Conservation (phyloP, 2,113 vertebrate genomes). For the Oreochromis tanganicae region DNA sequence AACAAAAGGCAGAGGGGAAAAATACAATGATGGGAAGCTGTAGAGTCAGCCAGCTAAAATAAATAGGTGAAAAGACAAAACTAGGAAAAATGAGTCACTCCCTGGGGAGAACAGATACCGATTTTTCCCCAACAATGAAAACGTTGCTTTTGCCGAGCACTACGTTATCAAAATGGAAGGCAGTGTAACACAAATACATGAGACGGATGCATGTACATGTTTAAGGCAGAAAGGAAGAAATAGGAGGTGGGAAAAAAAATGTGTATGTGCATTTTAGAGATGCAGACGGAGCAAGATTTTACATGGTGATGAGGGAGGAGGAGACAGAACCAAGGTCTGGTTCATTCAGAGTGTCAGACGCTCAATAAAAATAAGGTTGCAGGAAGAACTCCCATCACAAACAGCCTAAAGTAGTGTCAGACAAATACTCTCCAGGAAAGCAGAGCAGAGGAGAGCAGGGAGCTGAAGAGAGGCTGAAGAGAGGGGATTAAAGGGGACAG, state of each 20-base stretch:
- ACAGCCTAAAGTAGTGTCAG: slow-evolving; percentile 27
- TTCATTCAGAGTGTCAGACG: slow-evolving; percentile 45
- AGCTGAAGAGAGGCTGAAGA: background rate
- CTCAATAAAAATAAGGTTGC: slow-evolving; percentile 50
- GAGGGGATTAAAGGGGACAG: slow-evolving; percentile 29
- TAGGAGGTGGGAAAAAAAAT: background rate
- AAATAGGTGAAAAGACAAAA: slow-evolving; percentile 43
- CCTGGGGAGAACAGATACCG: background rate
- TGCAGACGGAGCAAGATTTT: background rate
- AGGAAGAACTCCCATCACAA: slow-evolving; percentile 24
- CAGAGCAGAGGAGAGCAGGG: background rate
- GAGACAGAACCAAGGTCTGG: background rate
- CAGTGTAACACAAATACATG: background rate
- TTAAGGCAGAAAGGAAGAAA: background rate
- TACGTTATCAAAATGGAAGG: background rate
- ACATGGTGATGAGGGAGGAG: slow-evolving; percentile 13
- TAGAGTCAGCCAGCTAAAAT: slow-evolving; percentile 14
- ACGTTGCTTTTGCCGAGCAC: background rate
- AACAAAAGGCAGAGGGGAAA: background rate
- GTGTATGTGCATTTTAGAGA: background rate
- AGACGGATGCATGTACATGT: background rate
- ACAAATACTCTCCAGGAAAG: slow-evolving; percentile 20
- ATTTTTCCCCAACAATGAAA: slow-evolving; percentile 14
- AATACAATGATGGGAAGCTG: background rate
- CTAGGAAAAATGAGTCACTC: slow-evolving; percentile 48